These are phyloP conservation scores for Neotoxoptera formosana DNA, from an alignment of 1,140 invertebrate species.

Conservation along the genomic window DNA sequence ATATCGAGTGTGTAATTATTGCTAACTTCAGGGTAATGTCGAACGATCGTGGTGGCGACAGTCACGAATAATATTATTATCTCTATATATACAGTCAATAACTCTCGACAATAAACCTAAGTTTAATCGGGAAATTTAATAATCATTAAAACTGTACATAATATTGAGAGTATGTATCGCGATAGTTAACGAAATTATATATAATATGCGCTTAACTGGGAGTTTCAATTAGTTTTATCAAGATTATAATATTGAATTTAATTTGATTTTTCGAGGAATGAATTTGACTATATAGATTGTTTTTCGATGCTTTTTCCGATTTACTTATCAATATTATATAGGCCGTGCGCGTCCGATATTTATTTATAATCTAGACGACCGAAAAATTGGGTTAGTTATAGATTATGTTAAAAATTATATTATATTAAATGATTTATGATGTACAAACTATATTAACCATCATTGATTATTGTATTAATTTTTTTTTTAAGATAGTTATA, in stretches of 20 bases:
- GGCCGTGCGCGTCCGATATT: fast-evolving
- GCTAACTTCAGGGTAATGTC: not conserved
- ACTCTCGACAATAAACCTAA: not conserved
- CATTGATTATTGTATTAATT: no score
- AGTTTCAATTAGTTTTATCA: not conserved
- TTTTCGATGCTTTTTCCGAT: not conserved
- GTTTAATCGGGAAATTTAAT: not conserved
- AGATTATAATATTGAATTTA: not conserved
- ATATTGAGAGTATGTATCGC: not conserved
- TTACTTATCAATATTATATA: not conserved
- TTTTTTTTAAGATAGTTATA: no score
- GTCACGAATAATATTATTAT: not conserved
- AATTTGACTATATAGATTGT: not conserved
- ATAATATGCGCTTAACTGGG: not conserved
- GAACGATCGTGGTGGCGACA: not conserved
- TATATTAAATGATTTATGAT: no score
- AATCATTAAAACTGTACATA: not conserved
- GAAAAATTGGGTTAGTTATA: not conserved
- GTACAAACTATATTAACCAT: no score
- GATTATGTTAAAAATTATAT: no score
- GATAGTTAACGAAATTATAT: not conserved
- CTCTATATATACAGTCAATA: no score
- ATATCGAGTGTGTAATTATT: not conserved
- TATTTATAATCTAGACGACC: not conserved
- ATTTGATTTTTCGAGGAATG: not conserved